Evolutionary conservation across 2,888 invertebrate genomes (phyloP), one percentile per base, ranked within the genome.

Genomic region (Anagyrus pseudococci): DNA sequence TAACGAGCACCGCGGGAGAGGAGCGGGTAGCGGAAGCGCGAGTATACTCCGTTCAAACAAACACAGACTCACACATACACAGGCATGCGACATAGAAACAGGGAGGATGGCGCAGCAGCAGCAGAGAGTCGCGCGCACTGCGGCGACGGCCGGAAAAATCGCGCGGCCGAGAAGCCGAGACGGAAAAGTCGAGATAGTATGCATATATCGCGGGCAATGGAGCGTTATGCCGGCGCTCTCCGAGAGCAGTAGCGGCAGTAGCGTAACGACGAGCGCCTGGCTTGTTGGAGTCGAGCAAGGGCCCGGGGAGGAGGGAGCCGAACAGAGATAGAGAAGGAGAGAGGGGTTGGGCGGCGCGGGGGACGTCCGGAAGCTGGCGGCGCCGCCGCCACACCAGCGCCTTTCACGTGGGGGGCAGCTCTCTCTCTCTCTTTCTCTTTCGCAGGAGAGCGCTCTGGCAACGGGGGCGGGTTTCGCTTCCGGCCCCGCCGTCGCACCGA

Each of bases 241-340:
- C n/a, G n/a, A n/a, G n/a, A n/a, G 46, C 40, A 48, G 62, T 17
- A 23, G 25, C 44, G 70, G 70, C 72, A 26, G 41, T n/a, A n/a
- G n/a, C n/a, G n/a, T n/a, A n/a, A n/a, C n/a, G n/a, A n/a, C n/a
- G n/a, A n/a, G n/a, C n/a, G n/a, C n/a, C n/a, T n/a, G n/a, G n/a
- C n/a, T n/a, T n/a, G n/a, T n/a, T n/a, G n/a, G n/a, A n/a, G n/a
- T 64, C 64, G 55, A 67, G 41, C 41, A 41, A n/a, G 53, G 55
- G 73, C 62, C 66, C 68, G 69, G 77, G 74, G 77, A 76, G 77
- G n/a, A n/a, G n/a, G n/a, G n/a, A n/a, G n/a, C n/a, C n/a, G n/a
- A n/a, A n/a, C n/a, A n/a, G n/a, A n/a, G n/a, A n/a, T n/a, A 73
- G 75, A 77, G 75, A 74, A 71, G 33, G 74, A 57, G 44, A 44